Conservation (phyloP, 2,113 vertebrate genomes). For the Nipponia nippon region DNA sequence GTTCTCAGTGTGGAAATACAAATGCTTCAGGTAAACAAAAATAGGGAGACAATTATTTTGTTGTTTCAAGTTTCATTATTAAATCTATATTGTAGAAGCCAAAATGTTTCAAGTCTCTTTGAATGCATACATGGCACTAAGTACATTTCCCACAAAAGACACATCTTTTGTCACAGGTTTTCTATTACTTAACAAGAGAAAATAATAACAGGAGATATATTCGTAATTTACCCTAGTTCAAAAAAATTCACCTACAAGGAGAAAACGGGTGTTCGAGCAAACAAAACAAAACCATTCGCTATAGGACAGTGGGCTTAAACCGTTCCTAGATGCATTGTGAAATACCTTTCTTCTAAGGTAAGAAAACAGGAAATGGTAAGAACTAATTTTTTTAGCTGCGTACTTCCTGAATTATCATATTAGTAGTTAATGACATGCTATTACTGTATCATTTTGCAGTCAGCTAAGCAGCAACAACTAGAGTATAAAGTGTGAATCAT, state of each 20-base stretch:
- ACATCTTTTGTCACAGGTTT: not conserved
- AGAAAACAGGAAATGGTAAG: not conserved
- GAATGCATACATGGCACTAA: not conserved
- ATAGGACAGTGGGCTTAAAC: not conserved
- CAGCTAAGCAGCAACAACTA: not conserved
- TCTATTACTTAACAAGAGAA: not conserved
- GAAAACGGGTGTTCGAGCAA: not conserved
- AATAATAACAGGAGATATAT: not conserved
- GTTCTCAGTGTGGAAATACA: not conserved
- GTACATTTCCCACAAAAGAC: not conserved
- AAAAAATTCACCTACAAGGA: not conserved
- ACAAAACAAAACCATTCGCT: not conserved
- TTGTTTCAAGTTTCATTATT: not conserved
- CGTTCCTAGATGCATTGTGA: not conserved
- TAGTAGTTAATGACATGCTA: not conserved
- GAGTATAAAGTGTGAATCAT: not conserved
- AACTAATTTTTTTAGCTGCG: not conserved
- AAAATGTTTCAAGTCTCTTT: not conserved
- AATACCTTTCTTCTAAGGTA: not conserved
- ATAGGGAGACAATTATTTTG: not conserved
- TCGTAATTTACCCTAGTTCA: not conserved
- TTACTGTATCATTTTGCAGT: not conserved
- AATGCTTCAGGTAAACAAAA: not conserved
- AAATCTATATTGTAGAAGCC: not conserved
- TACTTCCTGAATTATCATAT: not conserved